Conservation (phyloP, 2,888 invertebrate genomes). For the Lamellibrachia columna region DNA sequence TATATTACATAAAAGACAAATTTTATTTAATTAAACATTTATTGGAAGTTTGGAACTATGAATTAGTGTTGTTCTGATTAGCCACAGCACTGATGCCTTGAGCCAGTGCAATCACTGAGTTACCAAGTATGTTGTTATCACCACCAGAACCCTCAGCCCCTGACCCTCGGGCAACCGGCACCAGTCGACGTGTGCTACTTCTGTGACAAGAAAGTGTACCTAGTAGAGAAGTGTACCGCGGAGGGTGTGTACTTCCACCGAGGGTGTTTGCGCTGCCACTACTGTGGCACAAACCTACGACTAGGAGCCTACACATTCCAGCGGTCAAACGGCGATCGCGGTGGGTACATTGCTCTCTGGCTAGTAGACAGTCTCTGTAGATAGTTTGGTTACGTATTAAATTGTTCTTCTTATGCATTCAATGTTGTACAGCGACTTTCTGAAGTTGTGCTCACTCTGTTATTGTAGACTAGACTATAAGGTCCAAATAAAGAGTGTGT, state of each 20-base stretch:
- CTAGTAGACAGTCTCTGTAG: background rate
- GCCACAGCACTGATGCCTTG: background rate
- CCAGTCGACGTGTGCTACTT: constrained; percentile 76
- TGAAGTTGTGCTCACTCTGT: background rate
- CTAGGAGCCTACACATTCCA: constrained; percentile 80
- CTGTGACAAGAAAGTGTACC: constrained; percentile 90
- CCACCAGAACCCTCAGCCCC: constrained; percentile 57
- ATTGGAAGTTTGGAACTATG: too few species aligned
- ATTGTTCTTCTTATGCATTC: background rate
- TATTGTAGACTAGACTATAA: background rate
- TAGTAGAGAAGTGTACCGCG: constrained; percentile 89
- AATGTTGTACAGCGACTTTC: background rate
- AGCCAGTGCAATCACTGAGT: background rate
- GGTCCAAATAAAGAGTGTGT: background rate
- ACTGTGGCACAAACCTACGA: constrained; percentile 85
- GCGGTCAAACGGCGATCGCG: constrained; percentile 33
- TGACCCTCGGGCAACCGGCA: constrained; percentile 44
- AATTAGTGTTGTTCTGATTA: too few species aligned
- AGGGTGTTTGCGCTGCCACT: constrained; percentile 88
- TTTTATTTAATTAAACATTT: too few species aligned
- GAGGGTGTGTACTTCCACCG: constrained; percentile 92
- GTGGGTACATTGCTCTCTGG: background rate
- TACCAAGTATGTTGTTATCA: background rate
- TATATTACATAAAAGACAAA: too few species aligned
- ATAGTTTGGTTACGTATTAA: background rate